Conservation (phyloP, 2,113 vertebrate species). For the Ceuthmochares aereus region DNA sequence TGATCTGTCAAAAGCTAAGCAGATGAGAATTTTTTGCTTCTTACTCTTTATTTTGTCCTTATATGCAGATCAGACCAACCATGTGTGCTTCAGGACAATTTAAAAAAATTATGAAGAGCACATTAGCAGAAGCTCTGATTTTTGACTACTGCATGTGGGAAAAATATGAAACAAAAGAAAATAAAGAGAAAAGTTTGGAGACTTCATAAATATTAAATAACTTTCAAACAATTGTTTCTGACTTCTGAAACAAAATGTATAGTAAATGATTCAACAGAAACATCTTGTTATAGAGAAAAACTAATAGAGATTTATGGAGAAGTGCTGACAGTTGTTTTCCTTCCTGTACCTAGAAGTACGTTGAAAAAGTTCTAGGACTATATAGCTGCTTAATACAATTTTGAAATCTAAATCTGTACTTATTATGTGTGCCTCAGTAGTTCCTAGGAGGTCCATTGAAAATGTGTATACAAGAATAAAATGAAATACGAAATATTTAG, state of each 20-base stretch:
- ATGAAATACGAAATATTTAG: neutral
- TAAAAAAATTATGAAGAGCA: neutral
- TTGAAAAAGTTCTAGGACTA: neutral
- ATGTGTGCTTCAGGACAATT: neutral
- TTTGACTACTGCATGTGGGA: neutral
- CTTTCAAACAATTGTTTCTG: neutral
- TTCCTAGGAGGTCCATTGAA: neutral
- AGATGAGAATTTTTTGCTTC: neutral
- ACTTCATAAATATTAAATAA: neutral
- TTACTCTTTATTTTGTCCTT: too few species aligned
- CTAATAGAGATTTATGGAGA: neutral
- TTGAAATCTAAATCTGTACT: neutral
- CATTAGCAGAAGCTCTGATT: neutral
- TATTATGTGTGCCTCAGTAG: neutral
- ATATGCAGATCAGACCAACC: too few species aligned
- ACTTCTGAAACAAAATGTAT: neutral
- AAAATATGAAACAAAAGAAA: neutral
- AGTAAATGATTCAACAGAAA: neutral
- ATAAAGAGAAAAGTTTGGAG: neutral
- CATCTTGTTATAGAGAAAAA: neutral
- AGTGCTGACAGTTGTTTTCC: neutral
- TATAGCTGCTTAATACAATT: neutral
- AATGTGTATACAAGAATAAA: neutral
- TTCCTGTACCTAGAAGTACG: neutral
- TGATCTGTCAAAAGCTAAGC: neutral